Evolutionary conservation across 1,140 invertebrate species (phyloP).

Genomic region (Physella acuta): DNA sequence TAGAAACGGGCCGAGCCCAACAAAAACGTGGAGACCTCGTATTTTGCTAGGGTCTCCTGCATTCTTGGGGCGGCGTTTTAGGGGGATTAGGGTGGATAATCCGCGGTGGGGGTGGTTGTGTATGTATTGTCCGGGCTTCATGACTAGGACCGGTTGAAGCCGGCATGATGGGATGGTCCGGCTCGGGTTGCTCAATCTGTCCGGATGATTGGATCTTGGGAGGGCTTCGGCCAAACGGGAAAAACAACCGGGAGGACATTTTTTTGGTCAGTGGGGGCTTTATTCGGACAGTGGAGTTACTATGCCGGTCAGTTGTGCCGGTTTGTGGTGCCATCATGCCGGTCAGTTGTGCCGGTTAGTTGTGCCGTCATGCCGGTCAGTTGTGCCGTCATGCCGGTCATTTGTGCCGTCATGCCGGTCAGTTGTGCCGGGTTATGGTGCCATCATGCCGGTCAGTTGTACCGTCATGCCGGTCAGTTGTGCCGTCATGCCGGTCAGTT

Average conservation of each 20-base stretch:
- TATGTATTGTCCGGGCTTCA: not conserved
- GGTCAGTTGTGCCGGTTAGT: too few species aligned
- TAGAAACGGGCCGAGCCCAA: not conserved
- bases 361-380: too few species aligned
- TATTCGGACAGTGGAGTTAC: too few species aligned
- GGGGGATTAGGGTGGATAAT: not conserved
- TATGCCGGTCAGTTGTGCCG: not conserved
- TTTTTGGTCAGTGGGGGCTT: not conserved
- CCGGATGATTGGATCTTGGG: not conserved
- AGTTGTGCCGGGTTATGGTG: too few species aligned
- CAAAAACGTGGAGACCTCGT: conserved; percentile 8
- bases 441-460: too few species aligned
- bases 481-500: too few species aligned
- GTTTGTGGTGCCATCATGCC: too few species aligned
- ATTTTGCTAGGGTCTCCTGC: not conserved
- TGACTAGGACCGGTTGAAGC: not conserved
- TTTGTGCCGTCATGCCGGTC: too few species aligned
- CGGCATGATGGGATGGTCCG: not conserved
- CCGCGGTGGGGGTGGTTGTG: not conserved
- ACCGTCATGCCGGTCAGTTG: too few species aligned
- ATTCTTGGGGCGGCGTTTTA: not conserved
- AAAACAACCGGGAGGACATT: not conserved
- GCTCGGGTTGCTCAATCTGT: too few species aligned
- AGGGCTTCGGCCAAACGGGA: too few species aligned
- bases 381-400: too few species aligned